Base-by-base conservation (phyloP, 2,888 invertebrate genomes). In the Hipparchia sbordonii region DNA sequence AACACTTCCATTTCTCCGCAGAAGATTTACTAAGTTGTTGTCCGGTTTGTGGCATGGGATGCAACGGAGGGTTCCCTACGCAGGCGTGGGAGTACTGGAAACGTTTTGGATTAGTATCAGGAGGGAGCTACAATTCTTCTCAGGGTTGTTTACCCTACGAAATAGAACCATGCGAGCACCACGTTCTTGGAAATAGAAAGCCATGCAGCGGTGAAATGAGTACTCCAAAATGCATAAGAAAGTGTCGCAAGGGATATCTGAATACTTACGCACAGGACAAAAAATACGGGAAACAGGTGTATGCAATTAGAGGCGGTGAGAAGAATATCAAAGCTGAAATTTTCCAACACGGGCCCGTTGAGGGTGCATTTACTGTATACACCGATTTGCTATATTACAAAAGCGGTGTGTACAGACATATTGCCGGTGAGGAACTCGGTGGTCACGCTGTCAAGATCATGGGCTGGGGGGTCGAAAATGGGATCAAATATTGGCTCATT, bases 41-140 rank as follows among this genome's bases (percentile, higher is more conserved):
- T 82, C 94, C 94, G 54, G 91, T 95, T 51, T 98, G 97, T 87
- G 97, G 98, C n/a, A 94, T 95, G 79, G 96, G 97, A 12, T 97
- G 97, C 87, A 95, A 96, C 83, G 98, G 98, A 23, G 98, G 98
- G 3, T 96, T 96, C 84, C 93, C 93, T 2, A 95, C 96, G 0
- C 94, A 96, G 10, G 98, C 98, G 7, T 99, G 98, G 98, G 93
- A 95, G 70, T 98, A 97, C 88, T 98, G 97, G 97, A 96, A 96
- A 48, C 94, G 95, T 74, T 95, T 95, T 68, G 98, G 98, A 2
- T 92, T 99, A 68, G 98, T 98, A 0, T 97, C 97, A 67, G 98
- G 99, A 62, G 98, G 98, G 1, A 94, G 95, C 76, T 98, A 95
- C 86, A 95, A 95, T 77, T 96, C 97, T 0, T 92, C 94, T 56